phyloP scores from a whole-genome alignment of 1,140 invertebrate genomes.

The Coelopa frigida region DNA sequence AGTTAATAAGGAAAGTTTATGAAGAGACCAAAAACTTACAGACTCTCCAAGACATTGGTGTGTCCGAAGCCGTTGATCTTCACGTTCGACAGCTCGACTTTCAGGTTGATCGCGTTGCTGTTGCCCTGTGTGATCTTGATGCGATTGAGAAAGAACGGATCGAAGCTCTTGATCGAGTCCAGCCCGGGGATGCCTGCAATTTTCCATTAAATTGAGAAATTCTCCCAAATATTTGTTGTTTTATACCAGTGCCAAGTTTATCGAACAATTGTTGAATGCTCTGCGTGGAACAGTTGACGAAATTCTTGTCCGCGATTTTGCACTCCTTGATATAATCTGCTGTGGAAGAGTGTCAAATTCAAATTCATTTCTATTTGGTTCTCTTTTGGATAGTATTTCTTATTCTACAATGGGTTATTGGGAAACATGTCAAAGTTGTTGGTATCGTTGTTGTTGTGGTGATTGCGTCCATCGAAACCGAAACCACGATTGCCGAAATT shows the following conservation, averaged over 20 bases:
- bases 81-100: conserved; percentile 58
- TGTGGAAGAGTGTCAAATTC: conserved; percentile 46
- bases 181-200: conserved; percentile 37
- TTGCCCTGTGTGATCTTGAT: conserved; percentile 60
- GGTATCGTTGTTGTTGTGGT: background rate
- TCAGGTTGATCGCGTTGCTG: conserved; percentile 57
- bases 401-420: conserved; percentile 1
- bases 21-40: too few relatives aligned
- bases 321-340: conserved; percentile 59
- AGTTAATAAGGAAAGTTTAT: too few relatives aligned
- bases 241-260: conserved; percentile 49
- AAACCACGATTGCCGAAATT: too few relatives aligned
- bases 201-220: background rate
- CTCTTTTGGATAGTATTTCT: conserved; percentile 17
- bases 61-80: conserved; percentile 55
- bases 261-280: conserved; percentile 57
- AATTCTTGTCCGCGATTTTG: conserved; percentile 53
- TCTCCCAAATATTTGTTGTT: conserved; percentile 8
- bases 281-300: conserved; percentile 55
- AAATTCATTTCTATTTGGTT: conserved; percentile 22
- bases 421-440: background rate
- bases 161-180: conserved; percentile 50
- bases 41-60: conserved; percentile 54
- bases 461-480: background rate
- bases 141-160: conserved; percentile 57